phyloP scores from a whole-genome alignment of 2,797 vertebrate species.

The Sebastes diaconus region DNA sequence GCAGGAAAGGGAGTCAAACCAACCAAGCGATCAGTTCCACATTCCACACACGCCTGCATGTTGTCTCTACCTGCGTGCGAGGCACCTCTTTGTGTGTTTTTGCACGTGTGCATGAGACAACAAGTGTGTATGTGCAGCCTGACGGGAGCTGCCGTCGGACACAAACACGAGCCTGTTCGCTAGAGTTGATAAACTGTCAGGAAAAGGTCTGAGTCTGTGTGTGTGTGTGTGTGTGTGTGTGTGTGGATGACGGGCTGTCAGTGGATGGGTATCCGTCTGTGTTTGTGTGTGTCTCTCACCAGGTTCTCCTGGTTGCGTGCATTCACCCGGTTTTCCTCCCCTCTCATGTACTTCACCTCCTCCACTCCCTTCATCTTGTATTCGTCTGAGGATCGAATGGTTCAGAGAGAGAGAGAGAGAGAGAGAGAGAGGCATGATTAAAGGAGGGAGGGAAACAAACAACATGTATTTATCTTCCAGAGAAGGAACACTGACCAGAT shows the following conservation, averaged over 20 bases:
- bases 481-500: slow-evolving; percentile 24
- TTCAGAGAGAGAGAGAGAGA: neutral
- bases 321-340: slow-evolving; percentile 94
- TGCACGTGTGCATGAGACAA: slow-evolving; percentile 9
- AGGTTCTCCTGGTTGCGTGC: slow-evolving; percentile 98
- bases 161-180: slow-evolving; percentile 51
- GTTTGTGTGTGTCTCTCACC: slow-evolving; percentile 83
- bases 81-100: slow-evolving; percentile 21
- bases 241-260: slow-evolving; percentile 44
- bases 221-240: neutral
- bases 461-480: slow-evolving; percentile 22
- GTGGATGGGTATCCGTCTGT: slow-evolving; percentile 9
- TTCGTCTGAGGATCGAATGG: slow-evolving; percentile 86
- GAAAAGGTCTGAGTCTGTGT: slow-evolving; percentile 50
- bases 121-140: slow-evolving; percentile 29
- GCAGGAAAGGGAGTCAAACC: slow-evolving; percentile 30
- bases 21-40: slow-evolving; percentile 33
- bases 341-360: slow-evolving; percentile 99
- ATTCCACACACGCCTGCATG: slow-evolving; percentile 66
- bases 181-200: slow-evolving; percentile 59
- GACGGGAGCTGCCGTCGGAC: slow-evolving; percentile 35
- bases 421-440: slow-evolving; percentile 32
- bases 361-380: slow-evolving; percentile 99
- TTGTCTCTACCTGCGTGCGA: slow-evolving; percentile 58
- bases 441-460: slow-evolving; percentile 31